A percentile compares a stretch with the other conserved stretches of the same genome.
phyloP scores from a whole-genome alignment of 2,888 invertebrate species.

The Troides helena region DNA sequence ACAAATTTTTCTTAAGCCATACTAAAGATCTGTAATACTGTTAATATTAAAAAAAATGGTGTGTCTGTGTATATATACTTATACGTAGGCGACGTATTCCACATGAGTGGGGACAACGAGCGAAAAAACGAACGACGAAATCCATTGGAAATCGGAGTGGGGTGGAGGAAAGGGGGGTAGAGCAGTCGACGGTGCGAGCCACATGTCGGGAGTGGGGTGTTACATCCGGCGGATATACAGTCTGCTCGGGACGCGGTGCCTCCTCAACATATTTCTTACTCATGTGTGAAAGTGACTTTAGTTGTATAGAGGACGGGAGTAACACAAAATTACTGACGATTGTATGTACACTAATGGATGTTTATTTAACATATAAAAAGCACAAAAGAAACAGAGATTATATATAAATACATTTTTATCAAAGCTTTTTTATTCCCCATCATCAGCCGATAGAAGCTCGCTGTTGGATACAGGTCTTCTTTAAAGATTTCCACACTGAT shows the following conservation, averaged over 20 bases:
- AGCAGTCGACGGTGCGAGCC: constrained; percentile 21
- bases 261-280: constrained; percentile 45
- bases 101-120: constrained; percentile 57
- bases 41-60: constrained; percentile 7
- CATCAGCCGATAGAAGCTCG: too few relatives aligned
- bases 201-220: constrained; percentile 24
- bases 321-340: constrained; percentile 22
- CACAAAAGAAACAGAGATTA: background rate
- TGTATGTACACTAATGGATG: constrained; percentile 9
- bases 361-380: constrained; percentile 2
- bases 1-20: background rate
- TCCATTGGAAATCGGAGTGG: constrained; percentile 58
- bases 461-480: too few relatives aligned
- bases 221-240: constrained; percentile 54
- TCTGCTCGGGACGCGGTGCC: constrained; percentile 49
- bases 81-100: constrained; percentile 53
- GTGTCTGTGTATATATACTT: constrained; percentile 29
- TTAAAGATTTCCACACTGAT: too few relatives aligned
- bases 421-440: too few relatives aligned
- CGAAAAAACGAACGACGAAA: constrained; percentile 46
- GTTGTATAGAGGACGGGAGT: constrained; percentile 20
- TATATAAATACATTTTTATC: too few relatives aligned
- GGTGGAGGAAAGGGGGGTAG: constrained; percentile 30
- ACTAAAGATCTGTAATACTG: background rate
- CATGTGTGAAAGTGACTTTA: constrained; percentile 29